Base-by-base conservation (phyloP, 2,888 invertebrate genomes). In the Quadroppia sp. region DNA sequence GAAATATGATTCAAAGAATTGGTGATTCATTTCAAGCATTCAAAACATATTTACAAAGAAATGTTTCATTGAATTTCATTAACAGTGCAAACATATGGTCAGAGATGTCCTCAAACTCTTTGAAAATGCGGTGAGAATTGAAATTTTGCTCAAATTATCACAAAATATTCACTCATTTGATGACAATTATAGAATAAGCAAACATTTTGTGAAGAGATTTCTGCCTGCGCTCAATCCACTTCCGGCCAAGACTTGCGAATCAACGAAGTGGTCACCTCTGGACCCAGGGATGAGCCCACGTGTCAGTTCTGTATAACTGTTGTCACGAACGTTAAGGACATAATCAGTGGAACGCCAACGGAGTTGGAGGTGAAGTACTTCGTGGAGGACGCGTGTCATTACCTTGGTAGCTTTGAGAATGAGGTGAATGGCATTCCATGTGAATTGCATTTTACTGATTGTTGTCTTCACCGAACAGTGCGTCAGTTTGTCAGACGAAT, bases 241-340 rank as follows among this genome's bases (percentile, higher is more conserved):
- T 40, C 6, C 7, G 7, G 6, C 45, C n/a, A 11, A 3, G 13
- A 17, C 45, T 11, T 45, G 6, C 45, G 13, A n/a, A 4, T 36
- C 36, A 4, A 36, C 11, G 11, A 36, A 36, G 28, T 28, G 11
- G 11, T 30, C 13, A 28, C 11, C 25, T n/a, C n/a, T n/a, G n/a
- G n/a, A n/a, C 11, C 13, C 9, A 13, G 28, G 1, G 64, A 36
- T 64, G 64, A 64, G 3, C 64, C 64, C 7, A 64, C 32, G 23
- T 94, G 94, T 81, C 90, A 92, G 79, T 86, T 94, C 74, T 94
- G 94, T 82, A 88, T 91, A 79, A 90, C 92, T 81, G 83, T 94
- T 71, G 89, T 93, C 0, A 84, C 84, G 28, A 92, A 94, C 82
- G 84, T 93, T 78, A 87, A 89, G 76, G 90, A 93, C 80, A 85